Base-by-base conservation (phyloP, 2,797 vertebrate species). In the Notamacropus eugenii region DNA sequence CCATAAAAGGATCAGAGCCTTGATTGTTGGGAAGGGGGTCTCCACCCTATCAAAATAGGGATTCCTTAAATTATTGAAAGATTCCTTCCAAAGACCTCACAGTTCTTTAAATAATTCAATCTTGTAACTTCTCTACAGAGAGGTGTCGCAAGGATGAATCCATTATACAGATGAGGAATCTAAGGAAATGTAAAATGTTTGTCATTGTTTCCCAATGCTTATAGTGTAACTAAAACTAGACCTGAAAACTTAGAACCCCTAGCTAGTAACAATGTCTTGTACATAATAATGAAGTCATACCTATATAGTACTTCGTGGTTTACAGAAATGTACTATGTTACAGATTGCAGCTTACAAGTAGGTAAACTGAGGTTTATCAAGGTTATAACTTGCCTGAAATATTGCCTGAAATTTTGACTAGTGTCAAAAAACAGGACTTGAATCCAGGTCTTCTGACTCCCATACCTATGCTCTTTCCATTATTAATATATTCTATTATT, bases 131-230 rank as follows among this genome's bases (percentile, higher is more conserved):
- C 46, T 55, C 57, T 59, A 91, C n/a, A 14, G 14, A 97, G 94
- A 91, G 95, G 34, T 57, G 10, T 93, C 34, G n/a, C 52, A 92
- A 11, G 27, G 8, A 92, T 57, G 82, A 59, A 57, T 95, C 52
- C 52, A 12, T 91, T 93, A 93, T 91, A 95, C 90, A 16, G 46
- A 97, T n/a, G 34, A 14, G 34, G 31, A 67, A 67, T 67, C 31
- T 16, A n/a, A 16, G 4, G 46, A 54, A 93, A 96, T 93, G 50
- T 92, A 56, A 94, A 55, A 34, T 50, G 50, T 67, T 50, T 91
- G 9, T 56, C 34, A 4, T 13, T 92, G 93, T 96, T 97, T 97
- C 94, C 28, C 96, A 96, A 92, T 34, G 59, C 59, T n/a, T n/a
- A 93, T 2, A 19, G 16, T 67, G 67, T 57, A 67, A 56, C 94